These are phyloP conservation scores for Schizopygopsis malacanthus DNA, from an alignment of 2,797 vertebrate genomes.

Conservation along the genomic window DNA sequence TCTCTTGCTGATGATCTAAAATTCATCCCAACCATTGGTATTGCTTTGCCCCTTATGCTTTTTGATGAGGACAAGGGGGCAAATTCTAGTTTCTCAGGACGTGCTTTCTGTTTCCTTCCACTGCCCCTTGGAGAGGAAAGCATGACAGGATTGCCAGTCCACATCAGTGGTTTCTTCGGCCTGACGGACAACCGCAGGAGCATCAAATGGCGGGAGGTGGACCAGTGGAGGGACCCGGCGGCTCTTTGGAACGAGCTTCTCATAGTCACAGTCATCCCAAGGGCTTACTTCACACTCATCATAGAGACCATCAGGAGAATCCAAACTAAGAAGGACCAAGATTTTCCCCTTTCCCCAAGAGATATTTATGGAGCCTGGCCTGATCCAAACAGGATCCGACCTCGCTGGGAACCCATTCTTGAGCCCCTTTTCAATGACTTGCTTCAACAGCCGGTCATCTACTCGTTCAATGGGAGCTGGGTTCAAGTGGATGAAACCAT, in stretches of 20 bases:
- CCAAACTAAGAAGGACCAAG: conserved; percentile 85
- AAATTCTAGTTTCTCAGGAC: conserved; percentile 85
- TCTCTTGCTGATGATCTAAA: conserved; percentile 93
- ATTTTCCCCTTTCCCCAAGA: conserved; percentile 83
- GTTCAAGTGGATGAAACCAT: conserved; percentile 85
- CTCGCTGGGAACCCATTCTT: conserved; percentile 90
- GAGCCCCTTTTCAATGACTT: conserved; percentile 89
- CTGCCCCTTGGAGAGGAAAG: conserved; percentile 95
- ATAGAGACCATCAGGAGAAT: conserved; percentile 87
- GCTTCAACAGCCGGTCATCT: conserved; percentile 87
- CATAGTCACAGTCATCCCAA: conserved; percentile 88
- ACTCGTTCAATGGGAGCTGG: conserved; percentile 86
- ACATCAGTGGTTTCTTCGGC: conserved; percentile 97
- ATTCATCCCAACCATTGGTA: conserved; percentile 92
- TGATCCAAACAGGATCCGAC: conserved; percentile 81
- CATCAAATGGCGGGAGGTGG: conserved; percentile 97
- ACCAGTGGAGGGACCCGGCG: conserved; percentile 97
- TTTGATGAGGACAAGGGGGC: conserved; percentile 82
- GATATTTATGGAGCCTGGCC: conserved; percentile 92
- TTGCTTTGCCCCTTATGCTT: conserved; percentile 85
- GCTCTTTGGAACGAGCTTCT: conserved; percentile 97
- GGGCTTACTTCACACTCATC: conserved; percentile 90
- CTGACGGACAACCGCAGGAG: conserved; percentile 98
- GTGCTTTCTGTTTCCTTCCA: conserved; percentile 97
- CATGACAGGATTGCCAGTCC: conserved; percentile 93